A percentile compares a stretch with the other conserved stretches of the same genome.
Conservation (phyloP, 2,888 invertebrate genomes). For the Brachypalpus laphriformis region DNA sequence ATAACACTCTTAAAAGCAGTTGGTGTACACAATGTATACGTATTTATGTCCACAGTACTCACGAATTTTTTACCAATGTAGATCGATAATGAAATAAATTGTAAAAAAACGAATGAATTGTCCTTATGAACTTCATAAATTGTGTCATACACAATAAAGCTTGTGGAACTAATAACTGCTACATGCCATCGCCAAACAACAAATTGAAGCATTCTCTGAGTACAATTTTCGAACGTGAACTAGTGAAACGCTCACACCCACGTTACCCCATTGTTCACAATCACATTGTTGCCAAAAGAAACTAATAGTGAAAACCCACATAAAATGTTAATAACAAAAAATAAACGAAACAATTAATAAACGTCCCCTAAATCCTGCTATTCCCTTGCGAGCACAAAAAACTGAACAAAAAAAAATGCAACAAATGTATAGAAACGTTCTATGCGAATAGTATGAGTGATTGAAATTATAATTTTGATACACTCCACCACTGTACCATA, state of each 20-base stretch:
- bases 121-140: background rate
- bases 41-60: background rate
- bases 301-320: background rate
- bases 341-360: background rate
- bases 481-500: background rate
- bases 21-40: no score
- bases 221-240: background rate
- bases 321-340: background rate
- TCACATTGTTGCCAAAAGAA: background rate
- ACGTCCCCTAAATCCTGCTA: background rate
- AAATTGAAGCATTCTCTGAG: background rate
- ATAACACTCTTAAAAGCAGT: no score
- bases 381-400: background rate
- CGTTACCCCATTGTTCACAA: background rate
- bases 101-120: background rate
- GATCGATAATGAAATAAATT: background rate
- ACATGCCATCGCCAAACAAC: background rate
- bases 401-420: background rate
- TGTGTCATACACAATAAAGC: constrained; percentile 3
- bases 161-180: constrained; percentile 10
- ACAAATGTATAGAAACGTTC: background rate
- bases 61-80: background rate
- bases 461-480: background rate
- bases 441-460: background rate
- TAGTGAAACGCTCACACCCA: background rate